Percentiles rank a stretch among this genome's conserved stretches.
Evolutionary conservation across 2,113 vertebrate species (phyloP).

Genomic region (Saccopteryx leptura): DNA sequence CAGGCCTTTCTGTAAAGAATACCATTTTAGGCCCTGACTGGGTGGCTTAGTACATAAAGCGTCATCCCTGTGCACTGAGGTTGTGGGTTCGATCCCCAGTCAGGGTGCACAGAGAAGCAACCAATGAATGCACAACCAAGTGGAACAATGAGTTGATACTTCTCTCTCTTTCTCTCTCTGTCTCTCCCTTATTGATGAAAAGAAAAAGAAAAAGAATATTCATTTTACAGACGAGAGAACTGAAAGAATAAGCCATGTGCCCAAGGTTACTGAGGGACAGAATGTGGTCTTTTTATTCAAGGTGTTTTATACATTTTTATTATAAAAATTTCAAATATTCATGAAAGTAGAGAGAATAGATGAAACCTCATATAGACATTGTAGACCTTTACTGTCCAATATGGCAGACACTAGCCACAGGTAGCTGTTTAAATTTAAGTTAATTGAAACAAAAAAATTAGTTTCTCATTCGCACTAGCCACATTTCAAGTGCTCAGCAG

Average conservation of each 20-base stretch:
- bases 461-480: too few relatives aligned
- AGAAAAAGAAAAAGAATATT: background rate
- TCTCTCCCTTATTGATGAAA: too few relatives aligned
- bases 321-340: background rate
- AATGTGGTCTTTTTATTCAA: background rate
- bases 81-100: too few relatives aligned
- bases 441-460: background rate
- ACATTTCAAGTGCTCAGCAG: background rate
- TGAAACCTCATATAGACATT: background rate
- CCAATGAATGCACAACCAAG: too few relatives aligned
- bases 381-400: too few relatives aligned
- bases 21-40: too few relatives aligned
- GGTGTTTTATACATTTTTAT: background rate
- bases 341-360: background rate
- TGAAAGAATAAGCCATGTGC: background rate
- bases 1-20: background rate
- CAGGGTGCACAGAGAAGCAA: too few relatives aligned
- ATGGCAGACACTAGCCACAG: background rate
- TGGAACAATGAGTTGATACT: too few relatives aligned
- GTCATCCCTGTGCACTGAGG: too few relatives aligned
- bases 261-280: background rate
- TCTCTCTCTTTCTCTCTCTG: too few relatives aligned
- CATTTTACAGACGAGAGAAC: background rate
- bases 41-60: too few relatives aligned
- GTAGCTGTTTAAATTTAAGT: background rate